Base-by-base conservation (phyloP, 2,888 invertebrate species). In the Clusia tigrina region DNA sequence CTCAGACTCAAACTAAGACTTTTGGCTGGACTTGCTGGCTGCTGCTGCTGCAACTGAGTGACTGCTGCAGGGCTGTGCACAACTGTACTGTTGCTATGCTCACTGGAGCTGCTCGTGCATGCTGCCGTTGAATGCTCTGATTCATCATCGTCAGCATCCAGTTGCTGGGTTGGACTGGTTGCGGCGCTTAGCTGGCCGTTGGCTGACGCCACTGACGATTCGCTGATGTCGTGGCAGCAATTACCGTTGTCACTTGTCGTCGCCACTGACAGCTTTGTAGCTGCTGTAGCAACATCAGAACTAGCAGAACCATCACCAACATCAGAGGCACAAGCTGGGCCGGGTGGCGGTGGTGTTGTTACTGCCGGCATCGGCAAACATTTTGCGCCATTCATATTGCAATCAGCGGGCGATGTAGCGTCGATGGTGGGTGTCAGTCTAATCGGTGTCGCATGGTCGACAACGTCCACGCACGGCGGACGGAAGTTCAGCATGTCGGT, bases 71-170 rank as follows among this genome's bases (percentile, higher is more conserved):
- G 76, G 69, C 79, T 79, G 63, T 77, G 77, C 42, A 80, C 76
- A 54, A 81, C 80, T 18, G 80, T 81, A 67, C 77, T 81, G 59
- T 79, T 81, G 69, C 81, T 81, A 54, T 79, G 75, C 65, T 80
- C 81, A 65, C 81, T 81, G 58, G 80, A 81, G 68, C 81, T 82
- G 65, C 80, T 81, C 1, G 78, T 81, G 67, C 81, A 79, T 12
- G 81, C 80, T 5, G 78, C 77, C 17, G 74, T 68, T 26, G 76
- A 81, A 57, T 81, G 78, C 58, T 81, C 81, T 15, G 81, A 81
- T 42, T 78, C 78, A 54, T 81, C 81, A 62, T 81, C 81, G 2
- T 81, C 81, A 12, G 71, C 74, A 9, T 70, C 69, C 18, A 64
- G 57, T 48, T 68, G 58, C 32, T 15, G 15, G 2, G 60, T 12